phyloP scores from a whole-genome alignment of 1,140 invertebrate genomes.

The Ceratina australensis region DNA sequence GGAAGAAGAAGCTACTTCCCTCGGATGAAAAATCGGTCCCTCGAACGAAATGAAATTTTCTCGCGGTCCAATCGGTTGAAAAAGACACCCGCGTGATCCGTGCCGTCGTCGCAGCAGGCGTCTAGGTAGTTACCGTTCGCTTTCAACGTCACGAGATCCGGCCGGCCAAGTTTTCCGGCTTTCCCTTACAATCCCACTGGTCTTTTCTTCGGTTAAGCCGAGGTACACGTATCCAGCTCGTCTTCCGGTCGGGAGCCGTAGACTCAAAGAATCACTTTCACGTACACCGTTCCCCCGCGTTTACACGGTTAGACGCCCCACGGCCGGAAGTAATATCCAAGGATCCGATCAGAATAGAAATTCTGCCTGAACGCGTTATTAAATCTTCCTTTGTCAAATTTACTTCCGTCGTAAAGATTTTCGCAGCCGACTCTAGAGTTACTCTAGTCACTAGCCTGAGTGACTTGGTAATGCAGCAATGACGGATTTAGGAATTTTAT shows the following conservation, averaged over 20 bases:
- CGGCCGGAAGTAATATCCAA: conserved; percentile 40
- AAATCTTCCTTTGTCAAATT: too few species aligned
- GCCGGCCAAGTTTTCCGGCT: conserved; percentile 28
- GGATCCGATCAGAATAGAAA: conserved; percentile 38
- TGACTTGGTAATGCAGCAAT: too few species aligned
- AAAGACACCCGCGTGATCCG: conserved; percentile 13
- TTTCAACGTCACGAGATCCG: conserved; percentile 27
- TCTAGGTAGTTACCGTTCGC: conserved; percentile 26
- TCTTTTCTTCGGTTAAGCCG: conserved; percentile 34
- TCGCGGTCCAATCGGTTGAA: background rate
- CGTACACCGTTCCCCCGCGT: conserved; percentile 34
- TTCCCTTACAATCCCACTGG: conserved; percentile 24
- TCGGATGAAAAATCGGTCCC: background rate
- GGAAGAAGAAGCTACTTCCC: background rate
- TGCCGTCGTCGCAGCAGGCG: background rate
- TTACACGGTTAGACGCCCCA: conserved; percentile 19
- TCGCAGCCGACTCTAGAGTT: too few species aligned
- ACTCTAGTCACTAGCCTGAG: too few species aligned
- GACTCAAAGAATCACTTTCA: conserved; percentile 44
- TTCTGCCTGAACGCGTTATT: background rate
- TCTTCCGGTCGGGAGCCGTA: background rate
- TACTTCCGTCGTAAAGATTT: too few species aligned
- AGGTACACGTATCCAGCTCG: conserved; percentile 13
- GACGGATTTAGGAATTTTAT: too few species aligned
- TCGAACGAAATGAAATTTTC: conserved; percentile 27